phyloP scores from a whole-genome alignment of 2,797 vertebrate species.

The Alfaro cultratus region DNA sequence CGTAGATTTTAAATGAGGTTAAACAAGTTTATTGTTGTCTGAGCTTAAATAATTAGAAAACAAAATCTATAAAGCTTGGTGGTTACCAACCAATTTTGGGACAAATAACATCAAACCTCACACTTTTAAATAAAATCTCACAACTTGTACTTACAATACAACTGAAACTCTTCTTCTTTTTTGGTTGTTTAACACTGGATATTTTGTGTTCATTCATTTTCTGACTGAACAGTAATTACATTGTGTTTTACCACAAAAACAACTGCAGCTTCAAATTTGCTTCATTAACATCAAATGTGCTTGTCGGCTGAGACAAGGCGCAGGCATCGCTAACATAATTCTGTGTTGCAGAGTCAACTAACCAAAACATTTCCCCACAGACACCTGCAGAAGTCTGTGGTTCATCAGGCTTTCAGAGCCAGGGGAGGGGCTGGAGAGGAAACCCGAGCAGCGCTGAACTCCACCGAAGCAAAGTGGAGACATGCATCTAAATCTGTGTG shows the following conservation, averaged over 20 bases:
- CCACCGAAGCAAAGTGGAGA: constrained; percentile 79
- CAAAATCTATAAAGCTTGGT: not conserved
- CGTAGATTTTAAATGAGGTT: not conserved
- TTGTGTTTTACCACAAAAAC: not conserved
- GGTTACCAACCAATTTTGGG: not conserved
- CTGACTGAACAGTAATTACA: not conserved
- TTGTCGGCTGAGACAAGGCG: not conserved
- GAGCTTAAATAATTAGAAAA: not conserved
- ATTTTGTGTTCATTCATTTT: not conserved
- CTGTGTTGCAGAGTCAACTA: constrained; percentile 11
- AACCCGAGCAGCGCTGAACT: constrained; percentile 46
- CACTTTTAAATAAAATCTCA: not conserved
- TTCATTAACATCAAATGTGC: not conserved
- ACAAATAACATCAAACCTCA: not conserved
- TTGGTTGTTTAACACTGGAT: not conserved
- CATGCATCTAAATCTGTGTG: constrained; percentile 81
- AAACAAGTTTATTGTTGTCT: not conserved
- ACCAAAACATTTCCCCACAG: constrained; percentile 51
- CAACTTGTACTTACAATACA: not conserved
- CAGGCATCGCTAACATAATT: not conserved
- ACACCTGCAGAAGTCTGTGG: constrained; percentile 67
- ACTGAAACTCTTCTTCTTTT: not conserved
- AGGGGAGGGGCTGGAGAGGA: constrained; percentile 48
- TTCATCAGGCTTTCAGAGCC: constrained; percentile 53
- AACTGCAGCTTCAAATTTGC: not conserved